Evolutionary conservation across 1,140 invertebrate species (phyloP).

Genomic region (Magallana angulata): DNA sequence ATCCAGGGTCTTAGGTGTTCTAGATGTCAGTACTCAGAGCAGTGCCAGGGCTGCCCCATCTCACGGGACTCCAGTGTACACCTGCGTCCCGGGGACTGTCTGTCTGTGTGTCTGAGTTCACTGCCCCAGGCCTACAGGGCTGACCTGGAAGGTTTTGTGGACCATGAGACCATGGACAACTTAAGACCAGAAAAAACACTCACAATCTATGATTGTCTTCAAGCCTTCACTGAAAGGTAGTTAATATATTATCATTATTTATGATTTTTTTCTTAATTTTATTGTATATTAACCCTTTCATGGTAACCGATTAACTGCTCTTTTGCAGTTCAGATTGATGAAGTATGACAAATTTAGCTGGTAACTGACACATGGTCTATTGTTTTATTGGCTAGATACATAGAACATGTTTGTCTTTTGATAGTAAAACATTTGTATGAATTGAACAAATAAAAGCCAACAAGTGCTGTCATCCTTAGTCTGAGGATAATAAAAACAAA

Average conservation of each 20-base stretch:
- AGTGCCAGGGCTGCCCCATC: constrained; percentile 85
- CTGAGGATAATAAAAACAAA: too few relatives aligned
- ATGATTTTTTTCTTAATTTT: too few relatives aligned
- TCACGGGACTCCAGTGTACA: constrained; percentile 80
- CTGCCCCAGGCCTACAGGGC: constrained; percentile 60
- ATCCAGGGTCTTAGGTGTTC: constrained; percentile 84
- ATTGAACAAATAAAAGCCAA: too few relatives aligned
- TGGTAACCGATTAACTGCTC: too few relatives aligned
- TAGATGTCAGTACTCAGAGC: constrained; percentile 83
- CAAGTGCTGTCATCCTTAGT: too few relatives aligned
- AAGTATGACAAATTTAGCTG: too few relatives aligned
- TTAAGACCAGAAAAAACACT: constrained; percentile 81
- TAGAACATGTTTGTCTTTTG: too few relatives aligned
- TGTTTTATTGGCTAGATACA: too few relatives aligned
- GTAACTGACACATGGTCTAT: too few relatives aligned
- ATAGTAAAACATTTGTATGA: too few relatives aligned
- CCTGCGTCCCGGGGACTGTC: constrained; percentile 82
- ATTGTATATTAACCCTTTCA: too few relatives aligned
- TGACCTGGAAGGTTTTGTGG: constrained; percentile 47
- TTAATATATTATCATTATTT: not conserved
- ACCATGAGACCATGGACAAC: constrained; percentile 77
- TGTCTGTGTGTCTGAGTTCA: constrained; percentile 81
- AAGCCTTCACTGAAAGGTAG: constrained; percentile 85
- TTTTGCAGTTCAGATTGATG: too few relatives aligned
- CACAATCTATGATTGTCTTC: constrained; percentile 85